Base-by-base conservation (phyloP, 2,797 vertebrate genomes). In the Phrynocephalus guinanensis region DNA sequence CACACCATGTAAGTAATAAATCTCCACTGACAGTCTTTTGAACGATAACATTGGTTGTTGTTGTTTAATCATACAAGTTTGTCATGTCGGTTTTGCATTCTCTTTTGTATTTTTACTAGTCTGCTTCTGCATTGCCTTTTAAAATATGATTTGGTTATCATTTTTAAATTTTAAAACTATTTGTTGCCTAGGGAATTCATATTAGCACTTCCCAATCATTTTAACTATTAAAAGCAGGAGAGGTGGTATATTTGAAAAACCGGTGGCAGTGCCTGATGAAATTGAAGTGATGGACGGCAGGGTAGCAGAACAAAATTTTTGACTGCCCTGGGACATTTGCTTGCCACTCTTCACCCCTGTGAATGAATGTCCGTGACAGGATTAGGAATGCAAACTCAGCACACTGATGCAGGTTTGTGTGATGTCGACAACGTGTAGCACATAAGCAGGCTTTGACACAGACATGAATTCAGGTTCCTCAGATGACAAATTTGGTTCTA, bases 401-500 rank as follows among this genome's bases (percentile, higher is more conserved):
- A 50, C 71, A 79, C 38, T 50, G 15, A 24, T 66, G 6, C 28
- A 85, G 18, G 24, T 73, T 80, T 76, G 44, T 38, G 44, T n/a
- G 60, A 30, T 79, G 48, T n/a, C n/a, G 33, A 48, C 38, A 76
- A 76, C 44, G 18, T 48, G 30, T 73, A 66, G 68, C 48, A 28
- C 5, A 76, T 56, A 81, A 56, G 28, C 16, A 72, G 44, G 44
- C 66, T 63, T 85, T 85, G 26, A 44, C 87, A 85, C 44, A 71
- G 66, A 6, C 83, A 30, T 84, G 24, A 71, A 6, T 78, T 56
- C 86, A 75, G 70, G 79, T 75, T 66, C 63, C 56, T 56, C 52
- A 76, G 78, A 88, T 75, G 82, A 88, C 33, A 56, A 33, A 83
- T 44, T 72, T 84, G 75, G 86, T 71, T 71, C 56, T 83, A 28